Base-by-base conservation (phyloP, 2,888 invertebrate genomes). In the Osedax fenrisi region DNA sequence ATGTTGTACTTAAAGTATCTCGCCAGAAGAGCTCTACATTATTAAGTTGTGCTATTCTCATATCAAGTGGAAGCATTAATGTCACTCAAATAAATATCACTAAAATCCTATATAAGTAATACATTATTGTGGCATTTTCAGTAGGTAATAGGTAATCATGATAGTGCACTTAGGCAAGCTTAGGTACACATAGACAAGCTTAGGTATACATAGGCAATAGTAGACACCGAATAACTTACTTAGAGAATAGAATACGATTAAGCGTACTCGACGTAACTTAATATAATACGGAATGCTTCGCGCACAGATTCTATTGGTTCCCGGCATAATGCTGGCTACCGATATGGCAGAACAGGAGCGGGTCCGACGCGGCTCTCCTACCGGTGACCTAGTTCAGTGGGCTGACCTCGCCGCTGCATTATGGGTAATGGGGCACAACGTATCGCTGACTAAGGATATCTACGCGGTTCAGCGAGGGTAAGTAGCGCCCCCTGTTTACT, bases 381-480 rank as follows among this genome's bases (percentile, higher is more conserved):
- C 74, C 10, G 77, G 77, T 2, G 77, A 77, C 69, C 69, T 77
- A 25, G 62, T 59, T 17, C 76, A 76, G 68, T 77, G 76, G 77
- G 74, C 77, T 5, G 77, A 77, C 56, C 74, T 77, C 24, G 75
- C 76, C 21, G 75, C 75, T 26, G 74, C 41, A 1, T 27, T 74
- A 26, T 59, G 71, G 17, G 67, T 76, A 13, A 72, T 77, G 17
- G 77, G 77, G 10, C 76, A 77, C 21, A 23, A 76, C 26, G 72
- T 77, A 26, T 56, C 67, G 27, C 56, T 77, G 25, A 69, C 64
- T 23, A 70, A 69, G 26, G 66, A 76, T 26, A 56, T 76, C 56
- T 56, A 73, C 26, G 26, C 25, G 22, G 68, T 68, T 22, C 17
- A 22, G 5, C 23, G 68, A 26, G 68, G 68, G 68, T 68, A 24